These are phyloP conservation scores for Sicus ferrugineus DNA, from an alignment of 2,888 invertebrate genomes.

Conservation along the genomic window DNA sequence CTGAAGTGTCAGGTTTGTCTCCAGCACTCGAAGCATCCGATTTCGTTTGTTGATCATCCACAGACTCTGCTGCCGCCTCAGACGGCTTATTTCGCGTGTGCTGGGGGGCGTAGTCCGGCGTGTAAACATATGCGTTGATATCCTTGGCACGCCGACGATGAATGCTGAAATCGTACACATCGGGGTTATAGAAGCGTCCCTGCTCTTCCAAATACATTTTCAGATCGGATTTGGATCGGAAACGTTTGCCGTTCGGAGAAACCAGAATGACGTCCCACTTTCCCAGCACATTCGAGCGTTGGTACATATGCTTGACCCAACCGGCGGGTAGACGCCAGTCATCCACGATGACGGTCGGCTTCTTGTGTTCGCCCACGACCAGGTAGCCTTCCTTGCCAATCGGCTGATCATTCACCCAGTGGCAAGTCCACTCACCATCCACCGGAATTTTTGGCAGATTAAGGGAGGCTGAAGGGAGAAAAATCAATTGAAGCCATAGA, in stretches of 20 bases:
- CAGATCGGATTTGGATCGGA: constrained; percentile 70
- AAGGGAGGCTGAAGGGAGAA: constrained; percentile 56
- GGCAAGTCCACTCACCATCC: constrained; percentile 72
- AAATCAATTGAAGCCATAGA: not conserved
- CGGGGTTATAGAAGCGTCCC: constrained; percentile 66
- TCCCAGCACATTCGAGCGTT: constrained; percentile 74
- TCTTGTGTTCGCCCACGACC: constrained; percentile 65
- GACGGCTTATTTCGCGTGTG: no score
- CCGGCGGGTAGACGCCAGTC: constrained; percentile 78
- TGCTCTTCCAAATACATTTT: constrained; percentile 64
- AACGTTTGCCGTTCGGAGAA: constrained; percentile 70
- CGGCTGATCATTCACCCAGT: constrained; percentile 76
- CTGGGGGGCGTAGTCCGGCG: constrained; percentile 61
- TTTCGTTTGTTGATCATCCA: not conserved
- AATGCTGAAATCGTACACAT: constrained; percentile 70
- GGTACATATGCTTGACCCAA: constrained; percentile 82
- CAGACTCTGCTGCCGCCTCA: constrained; percentile 46
- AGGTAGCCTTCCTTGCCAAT: constrained; percentile 68
- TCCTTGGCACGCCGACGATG: constrained; percentile 66
- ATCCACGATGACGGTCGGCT: constrained; percentile 70
- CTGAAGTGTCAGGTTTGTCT: constrained; percentile 36
- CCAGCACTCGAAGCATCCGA: not conserved
- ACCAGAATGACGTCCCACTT: constrained; percentile 85
- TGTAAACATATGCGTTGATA: constrained; percentile 62
- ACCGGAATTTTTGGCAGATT: constrained; percentile 61